Conservation (phyloP, 1,140 invertebrate genomes). For the Coenobita brevimanus region DNA sequence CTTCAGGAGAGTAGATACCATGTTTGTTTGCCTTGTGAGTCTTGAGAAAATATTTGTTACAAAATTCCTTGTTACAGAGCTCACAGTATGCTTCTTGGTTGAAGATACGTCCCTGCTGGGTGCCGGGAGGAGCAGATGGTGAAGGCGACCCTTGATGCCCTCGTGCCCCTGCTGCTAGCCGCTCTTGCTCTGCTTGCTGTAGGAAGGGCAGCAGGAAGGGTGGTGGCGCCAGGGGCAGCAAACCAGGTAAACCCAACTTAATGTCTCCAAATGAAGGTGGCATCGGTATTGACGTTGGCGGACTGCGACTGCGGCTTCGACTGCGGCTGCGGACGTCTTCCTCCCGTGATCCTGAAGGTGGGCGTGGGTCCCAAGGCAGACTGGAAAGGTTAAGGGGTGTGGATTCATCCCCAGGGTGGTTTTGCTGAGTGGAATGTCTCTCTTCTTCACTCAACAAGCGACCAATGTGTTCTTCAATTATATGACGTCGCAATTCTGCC, state of each 20-base stretch:
- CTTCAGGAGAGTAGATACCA: slow-evolving; percentile 79
- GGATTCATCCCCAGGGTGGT: slow-evolving; percentile 38
- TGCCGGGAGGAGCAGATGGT: slow-evolving; percentile 54
- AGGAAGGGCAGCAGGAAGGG: slow-evolving; percentile 71
- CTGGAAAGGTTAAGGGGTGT: slow-evolving; percentile 65
- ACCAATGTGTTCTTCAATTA: slow-evolving; percentile 68
- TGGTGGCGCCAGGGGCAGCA: slow-evolving; percentile 69
- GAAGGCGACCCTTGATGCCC: slow-evolving; percentile 47
- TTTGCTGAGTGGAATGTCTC: slow-evolving; percentile 29
- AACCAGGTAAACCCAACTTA: slow-evolving; percentile 61
- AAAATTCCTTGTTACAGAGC: slow-evolving; percentile 98
- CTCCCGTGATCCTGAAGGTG: slow-evolving; percentile 31
- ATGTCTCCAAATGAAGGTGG: slow-evolving; percentile 67
- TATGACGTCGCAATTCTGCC: slow-evolving; percentile 58
- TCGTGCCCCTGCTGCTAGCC: slow-evolving; percentile 52
- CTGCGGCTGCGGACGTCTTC: slow-evolving; percentile 33
- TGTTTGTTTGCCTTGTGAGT: slow-evolving; percentile 97
- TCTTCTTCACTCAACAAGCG: slow-evolving; percentile 63
- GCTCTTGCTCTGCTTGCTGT: slow-evolving; percentile 72
- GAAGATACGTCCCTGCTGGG: slow-evolving; percentile 79
- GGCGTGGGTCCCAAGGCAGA: slow-evolving; percentile 55
- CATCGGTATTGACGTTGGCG: slow-evolving; percentile 63
- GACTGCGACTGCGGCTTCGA: slow-evolving; percentile 35
- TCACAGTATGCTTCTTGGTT: slow-evolving; percentile 96
- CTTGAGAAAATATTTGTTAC: slow-evolving; percentile 99